phyloP scores from a whole-genome alignment of 2,797 vertebrate species.

The Alca torda region DNA sequence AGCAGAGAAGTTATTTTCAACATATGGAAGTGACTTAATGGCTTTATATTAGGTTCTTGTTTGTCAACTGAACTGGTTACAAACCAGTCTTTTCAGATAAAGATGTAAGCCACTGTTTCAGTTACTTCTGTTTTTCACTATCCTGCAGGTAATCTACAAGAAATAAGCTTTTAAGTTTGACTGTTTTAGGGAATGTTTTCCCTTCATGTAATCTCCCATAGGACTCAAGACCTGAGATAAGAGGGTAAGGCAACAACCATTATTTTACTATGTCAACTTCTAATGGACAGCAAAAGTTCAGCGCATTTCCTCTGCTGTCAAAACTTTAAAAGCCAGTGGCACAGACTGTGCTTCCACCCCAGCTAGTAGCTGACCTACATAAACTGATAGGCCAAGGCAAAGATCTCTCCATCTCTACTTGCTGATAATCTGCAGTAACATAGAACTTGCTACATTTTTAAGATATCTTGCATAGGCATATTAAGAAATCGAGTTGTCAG shows the following conservation, averaged over 20 bases:
- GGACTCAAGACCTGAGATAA: neutral
- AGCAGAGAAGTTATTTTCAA: neutral
- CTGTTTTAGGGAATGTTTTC: neutral
- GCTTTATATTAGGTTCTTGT: neutral
- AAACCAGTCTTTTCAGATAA: neutral
- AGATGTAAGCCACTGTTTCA: neutral
- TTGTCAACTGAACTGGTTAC: neutral
- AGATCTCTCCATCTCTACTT: neutral
- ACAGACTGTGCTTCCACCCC: neutral
- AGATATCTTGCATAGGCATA: neutral
- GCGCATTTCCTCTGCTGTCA: neutral
- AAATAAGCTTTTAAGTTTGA: neutral
- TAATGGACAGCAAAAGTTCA: neutral
- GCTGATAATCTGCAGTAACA: neutral
- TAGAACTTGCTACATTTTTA: neutral
- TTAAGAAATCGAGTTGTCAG: neutral
- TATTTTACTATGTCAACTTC: neutral
- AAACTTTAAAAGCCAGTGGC: neutral
- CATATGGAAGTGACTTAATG: neutral
- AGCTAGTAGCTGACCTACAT: neutral
- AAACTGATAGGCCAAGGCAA: neutral
- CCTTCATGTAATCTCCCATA: neutral
- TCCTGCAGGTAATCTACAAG: neutral
- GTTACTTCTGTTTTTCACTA: neutral
- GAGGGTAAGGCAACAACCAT: neutral